Base-by-base conservation (phyloP, 2,888 invertebrate species). In the Drosophila leonis region DNA sequence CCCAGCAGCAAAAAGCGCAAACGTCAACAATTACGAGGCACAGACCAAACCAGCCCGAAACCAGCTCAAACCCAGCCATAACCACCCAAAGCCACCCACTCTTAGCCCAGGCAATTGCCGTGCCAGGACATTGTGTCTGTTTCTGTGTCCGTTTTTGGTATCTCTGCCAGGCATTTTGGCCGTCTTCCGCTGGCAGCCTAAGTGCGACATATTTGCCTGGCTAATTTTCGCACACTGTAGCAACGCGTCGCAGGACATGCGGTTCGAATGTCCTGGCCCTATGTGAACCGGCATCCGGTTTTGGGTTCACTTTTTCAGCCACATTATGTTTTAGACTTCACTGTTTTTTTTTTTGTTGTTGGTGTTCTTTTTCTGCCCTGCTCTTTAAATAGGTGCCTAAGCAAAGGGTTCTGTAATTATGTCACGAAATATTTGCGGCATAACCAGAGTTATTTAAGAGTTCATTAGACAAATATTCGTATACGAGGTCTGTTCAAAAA, bases 121-220 rank as follows among this genome's bases (percentile, higher is more conserved):
- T 49, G 73, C 55, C 65, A 54, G 70, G 68, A 64, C 62, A 49
- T 66, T 72, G 44, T 60, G 55, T 51, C 13, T 35, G 44, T 27
- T 29, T 63, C 42, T 55, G 59, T 51, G 78, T 80, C 48, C 78
- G 71, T 44, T 63, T 63, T 65, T 64, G 66, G 68, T 60, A 65
- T 72, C 72, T 75, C 68, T 70, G 67, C 31, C 75, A 72, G 78
- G 44, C 54, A 48, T 62, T 59, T 55, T 72, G 65, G 75, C 82
- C 68, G 81, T 77, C 75, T 83, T 88, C 89, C 90, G 89, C 70
- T 75, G 57, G 84, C 79, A 68, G 18, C 79, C 79, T 88, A 89
- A 90, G 89, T 87, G 89, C 88, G 82, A 84, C 88, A 90, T 83
- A 87, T 89, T 89, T 86, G 84, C 82, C 84, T 73, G 90, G 77